Evolutionary conservation across 2,797 vertebrate species (phyloP), one percentile per base, ranked within the genome.

Genomic region (Sebastes trivittatus): DNA sequence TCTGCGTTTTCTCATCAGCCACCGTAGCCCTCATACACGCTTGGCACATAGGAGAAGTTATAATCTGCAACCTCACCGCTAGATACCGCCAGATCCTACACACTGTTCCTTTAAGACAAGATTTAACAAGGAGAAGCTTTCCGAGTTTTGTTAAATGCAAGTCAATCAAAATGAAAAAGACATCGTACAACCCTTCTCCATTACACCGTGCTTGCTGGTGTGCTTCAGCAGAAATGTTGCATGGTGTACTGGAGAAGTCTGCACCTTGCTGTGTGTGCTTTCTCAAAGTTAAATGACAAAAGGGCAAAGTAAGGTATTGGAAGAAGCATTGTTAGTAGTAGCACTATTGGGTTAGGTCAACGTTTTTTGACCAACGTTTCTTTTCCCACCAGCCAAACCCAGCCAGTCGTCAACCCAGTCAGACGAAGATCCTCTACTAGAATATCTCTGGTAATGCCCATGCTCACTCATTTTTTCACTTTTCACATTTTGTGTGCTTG

Each of bases 371-470:
- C 67, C 4, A 1, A 3, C 46, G 60, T 64, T 78, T 86, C 58
- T 93, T 68, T 86, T 87, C 23, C 55, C 70, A 85, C 5, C 82
- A 99, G 98, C 77, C 98, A 98, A 97, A 95, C 96, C 7, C 98
- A 97, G 91, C 92, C 97, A 70, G 94, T 97, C 5, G 96, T 97
- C 87, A 99, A 98, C 94, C 95, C 97, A 52, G 94, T 99, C 83
- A 97, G 98, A 90, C 95, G 97, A 66, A 94, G 97, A 59, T 98
- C 98, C 5, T 98, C 97, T 0, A 98, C 98, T 8, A 96, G 98
- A 92, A 93, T 99, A 86, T 97, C 98, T 91, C 95, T 99, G 98
- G 98, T 99, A 96, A 96, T 94, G 56, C 54, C 52, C 7, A 6
- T 18, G 5, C 46, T 72, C n/a, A 62, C n/a, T 70, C 22, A 36